Base-by-base conservation (phyloP, 2,888 invertebrate genomes). In the Pharmacophagus antenor region DNA sequence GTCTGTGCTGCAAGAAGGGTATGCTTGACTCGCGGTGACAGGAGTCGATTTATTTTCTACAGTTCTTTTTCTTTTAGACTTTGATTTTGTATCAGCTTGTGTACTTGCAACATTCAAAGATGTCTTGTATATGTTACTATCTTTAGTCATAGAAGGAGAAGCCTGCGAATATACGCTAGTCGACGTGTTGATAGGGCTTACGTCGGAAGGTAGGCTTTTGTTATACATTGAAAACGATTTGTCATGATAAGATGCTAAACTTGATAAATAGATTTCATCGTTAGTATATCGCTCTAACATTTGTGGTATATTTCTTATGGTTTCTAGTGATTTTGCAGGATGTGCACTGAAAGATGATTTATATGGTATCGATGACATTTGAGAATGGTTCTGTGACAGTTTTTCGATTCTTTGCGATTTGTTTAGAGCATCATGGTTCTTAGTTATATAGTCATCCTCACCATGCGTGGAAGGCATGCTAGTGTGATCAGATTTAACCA, bases 211-310 rank as follows among this genome's bases (percentile, higher is more conserved):
- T 59, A 89, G 73, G 65, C 80, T 87, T 70, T 92, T 90, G 62
- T 91, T 92, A 68, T 91, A 93, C 77, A 92, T 92, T 71, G 92
- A 92, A 77, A 91, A 92, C 23, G 85, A 85, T 74, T 93, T 93
- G 52, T 93, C 93, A 62, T 92, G 92, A 67, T 92, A 93, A 56
- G 92, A 83, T 18, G 92, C 87, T 67, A 92, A 86, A 49, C 86
- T 84, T 0, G 91, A 80, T 66, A 93, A 78, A 75, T 92, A 91
- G 63, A 92, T 81, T 66, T 93, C 93, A 51, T 93, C 92, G 64
- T 89, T 90, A 1, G 85, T 76, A 72, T 92, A 92, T 48, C 93
- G 79, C 69, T 93, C 93, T 49, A 93, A 84, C 78, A 93, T 92
- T 77, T 93, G 93, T 15, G 93, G 88, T 61, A 93, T 77, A 75